Base-by-base conservation (phyloP, 2,113 vertebrate genomes). In the Myiopsitta monachus region DNA sequence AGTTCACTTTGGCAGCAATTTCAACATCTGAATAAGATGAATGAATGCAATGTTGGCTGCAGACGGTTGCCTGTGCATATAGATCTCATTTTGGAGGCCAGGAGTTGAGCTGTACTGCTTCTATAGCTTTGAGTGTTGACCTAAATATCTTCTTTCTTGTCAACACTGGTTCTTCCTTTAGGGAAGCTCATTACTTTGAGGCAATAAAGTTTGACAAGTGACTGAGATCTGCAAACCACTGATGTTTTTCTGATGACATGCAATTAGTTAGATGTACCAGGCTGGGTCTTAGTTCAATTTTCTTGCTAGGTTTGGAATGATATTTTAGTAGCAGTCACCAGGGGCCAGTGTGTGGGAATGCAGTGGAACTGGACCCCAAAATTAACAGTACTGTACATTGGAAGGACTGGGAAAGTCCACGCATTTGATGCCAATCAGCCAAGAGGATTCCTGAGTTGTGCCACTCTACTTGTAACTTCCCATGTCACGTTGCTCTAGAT, bases 401-500 rank as follows among this genome's bases (percentile, higher is more conserved):
- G 36, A 66, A 70, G 39, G 9, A 13, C 44, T 21, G 17, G 15
- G 28, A 14, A 67, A 69, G 30, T 64, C 36, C 10, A 22, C 30
- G 36, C 24, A 10, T 70, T 83, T 70, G 27, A 46, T 69, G 15
- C 30, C 11, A 67, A 18, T 75, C 47, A 83, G 31, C 41, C 74
- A 38, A 75, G 74, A 73, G 66, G 23, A 70, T 94, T 92, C 62
- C 31, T 18, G 31, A 81, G 33, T 87, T 59, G 14, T 63, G 62
- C 67, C 3, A 6, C 83, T 46, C 7, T 68, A 2, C 2, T 7
- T 74, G 41, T 64, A 70, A 59, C 54, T 90, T 94, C 28, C 30
- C 1, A 2, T 1, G 2, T 75, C 67, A 47, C 0, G 0, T 69
- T 83, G 6, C 9, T 43, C 54, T 82, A n/a, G 30, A 57, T 14